These are phyloP conservation scores for Spinus pinus DNA, from an alignment of 2,797 vertebrate genomes.

Conservation along the genomic window DNA sequence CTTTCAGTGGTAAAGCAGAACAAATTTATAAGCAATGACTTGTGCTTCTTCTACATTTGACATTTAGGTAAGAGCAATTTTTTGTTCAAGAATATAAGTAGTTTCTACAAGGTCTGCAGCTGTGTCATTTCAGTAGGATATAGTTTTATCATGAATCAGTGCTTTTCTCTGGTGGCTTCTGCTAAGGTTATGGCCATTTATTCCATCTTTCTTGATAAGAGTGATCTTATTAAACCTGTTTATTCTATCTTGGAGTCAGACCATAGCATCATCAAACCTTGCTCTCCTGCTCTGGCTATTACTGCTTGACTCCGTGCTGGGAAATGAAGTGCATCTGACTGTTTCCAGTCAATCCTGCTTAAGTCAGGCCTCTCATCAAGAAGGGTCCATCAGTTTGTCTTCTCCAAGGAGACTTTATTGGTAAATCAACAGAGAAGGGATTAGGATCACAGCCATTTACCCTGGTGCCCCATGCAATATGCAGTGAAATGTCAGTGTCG, in stretches of 20 bases:
- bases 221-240: neutral
- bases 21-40: slow-evolving; percentile 62
- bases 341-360: neutral
- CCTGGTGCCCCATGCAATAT: neutral
- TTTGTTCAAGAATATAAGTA: slow-evolving; percentile 11
- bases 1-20: slow-evolving; percentile 51
- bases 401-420: neutral
- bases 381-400: neutral
- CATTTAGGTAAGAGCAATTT: slow-evolving; percentile 56
- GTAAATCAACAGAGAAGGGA: neutral
- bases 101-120: slow-evolving; percentile 47
- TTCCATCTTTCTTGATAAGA: neutral
- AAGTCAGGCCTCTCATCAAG: neutral
- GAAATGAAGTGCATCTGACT: neutral
- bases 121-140: neutral
- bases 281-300: neutral
- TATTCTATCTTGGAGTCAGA: neutral
- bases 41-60: slow-evolving; percentile 40
- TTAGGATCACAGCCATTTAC: neutral
- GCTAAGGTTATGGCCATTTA: neutral
- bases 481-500: neutral
- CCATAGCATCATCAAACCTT: neutral
- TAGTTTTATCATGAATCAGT: neutral
- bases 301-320: neutral
- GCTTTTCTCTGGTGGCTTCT: neutral